Evolutionary conservation across 2,113 vertebrate genomes (phyloP), one percentile per base, ranked within the genome.

Genomic region (Ciconia maguari): DNA sequence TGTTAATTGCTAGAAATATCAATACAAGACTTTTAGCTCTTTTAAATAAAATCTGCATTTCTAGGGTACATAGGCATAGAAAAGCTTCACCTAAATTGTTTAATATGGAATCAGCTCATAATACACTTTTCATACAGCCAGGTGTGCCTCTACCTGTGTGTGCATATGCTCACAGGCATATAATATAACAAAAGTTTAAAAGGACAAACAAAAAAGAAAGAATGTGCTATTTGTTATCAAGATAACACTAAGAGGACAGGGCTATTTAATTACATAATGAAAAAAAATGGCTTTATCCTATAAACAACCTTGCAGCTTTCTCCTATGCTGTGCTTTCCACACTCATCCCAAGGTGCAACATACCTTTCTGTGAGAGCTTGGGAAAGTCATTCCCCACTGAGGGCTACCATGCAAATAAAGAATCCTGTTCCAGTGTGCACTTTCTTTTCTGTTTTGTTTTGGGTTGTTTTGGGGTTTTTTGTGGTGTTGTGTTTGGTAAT

Each of bases 171-270:
- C 9, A 19, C 6, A 81, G 19, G 9, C 7, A 34, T 30, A 30
- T 22, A 60, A 34, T 19, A 34, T 6, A 52, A 61, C 5, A 62
- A 41, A 34, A 9, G 2, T 25, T 75, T 76, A 29, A 38, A 52
- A 41, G 21, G 51, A n/a, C 10, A 65, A 64, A 5, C 0, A 16
- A 0, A 38, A 38, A 48, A 44, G 7, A 2, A 48, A n/a, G 1
- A 69, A 1, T 30, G 14, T 34, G 16, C 7, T 58, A 19, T 38
- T 49, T 42, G 3, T 30, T 38, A 60, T 27, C 34, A 60, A 27
- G 19, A 49, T 26, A 54, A 29, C 15, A 49, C 16, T 44, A 42
- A 26, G n/a, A 71, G 8, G 12, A 65, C 4, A 70, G 2, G 7
- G 7, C 1, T 54, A 26, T 60, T 92, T 60, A 70, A 42, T 52